Evolutionary conservation across 2,797 vertebrate species (phyloP), one percentile per base, ranked within the genome.

Genomic region (Buphagus erythrorhynchus): DNA sequence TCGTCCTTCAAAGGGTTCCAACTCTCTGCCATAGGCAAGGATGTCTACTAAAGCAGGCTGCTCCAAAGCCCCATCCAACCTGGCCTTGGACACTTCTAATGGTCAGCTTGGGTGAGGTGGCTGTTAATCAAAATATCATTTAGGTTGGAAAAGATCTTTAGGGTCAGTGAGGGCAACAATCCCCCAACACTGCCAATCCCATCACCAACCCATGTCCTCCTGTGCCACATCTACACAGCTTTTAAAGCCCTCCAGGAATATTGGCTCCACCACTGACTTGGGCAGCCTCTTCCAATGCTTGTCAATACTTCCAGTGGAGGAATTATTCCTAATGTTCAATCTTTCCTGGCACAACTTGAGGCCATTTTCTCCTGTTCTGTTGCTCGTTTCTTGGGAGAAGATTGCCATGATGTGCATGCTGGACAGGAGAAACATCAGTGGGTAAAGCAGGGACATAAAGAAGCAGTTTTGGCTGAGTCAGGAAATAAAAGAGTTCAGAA

Each of bases 61-160:
- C 18, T 75, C 18, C 16, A n/a, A 28, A 8, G 16, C 2, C 28
- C 18, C 4, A 2, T 58, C 38, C 33, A 58, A 0, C 1, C 33
- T 14, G 18, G 45, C 14, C 11, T 55, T 57, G 43, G 29, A 16
- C 20, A 12, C n/a, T n/a, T 45, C 49, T 22, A 8, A 29, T 2
- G 20, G 57, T 9, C 35, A 42, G 3, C 6, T 14, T 10, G 20
- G 42, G 10, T 51, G 24, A 65, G 9, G 13, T 43, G 25, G 2
- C 4, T 40, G 3, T 13, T 25, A 17, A 51, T 25, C 15, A 20
- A 13, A 31, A 10, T 57, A 22, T 11, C 1, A 2, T 35, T 45
- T 26, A 13, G 29, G 12, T 8, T 51, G 38, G 45, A 15, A 72
- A 72, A 28, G 4, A 8, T 28, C 25, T 71, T 51, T n/a, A 40